Evolutionary conservation across 2,888 invertebrate genomes (phyloP).

Genomic region (Nemoura dubitans): DNA sequence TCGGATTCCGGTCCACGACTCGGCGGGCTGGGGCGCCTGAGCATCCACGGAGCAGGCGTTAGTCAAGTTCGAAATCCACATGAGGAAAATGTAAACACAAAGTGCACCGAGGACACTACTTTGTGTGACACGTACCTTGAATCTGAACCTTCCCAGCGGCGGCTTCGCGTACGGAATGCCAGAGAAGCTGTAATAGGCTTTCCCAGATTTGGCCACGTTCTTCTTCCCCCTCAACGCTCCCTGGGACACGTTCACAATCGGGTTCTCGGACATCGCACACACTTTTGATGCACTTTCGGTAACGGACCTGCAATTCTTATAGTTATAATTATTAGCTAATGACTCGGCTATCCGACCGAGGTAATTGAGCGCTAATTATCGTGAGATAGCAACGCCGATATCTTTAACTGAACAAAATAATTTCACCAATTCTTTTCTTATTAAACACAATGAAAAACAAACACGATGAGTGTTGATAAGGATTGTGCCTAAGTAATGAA

Average conservation of each 20-base stretch:
- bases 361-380: too few relatives aligned
- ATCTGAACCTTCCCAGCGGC: slow-evolving; percentile 35
- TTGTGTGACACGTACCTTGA: slow-evolving; percentile 39
- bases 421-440: too few relatives aligned
- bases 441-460: too few relatives aligned
- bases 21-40: slow-evolving; percentile 59
- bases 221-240: slow-evolving; percentile 38
- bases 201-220: slow-evolving; percentile 1
- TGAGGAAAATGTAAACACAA: not conserved
- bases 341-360: not conserved
- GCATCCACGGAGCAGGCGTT: not conserved
- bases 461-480: too few relatives aligned
- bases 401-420: too few relatives aligned
- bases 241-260: slow-evolving; percentile 39
- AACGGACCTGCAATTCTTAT: too few relatives aligned
- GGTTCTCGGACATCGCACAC: slow-evolving; percentile 24
- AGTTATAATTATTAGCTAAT: not conserved
- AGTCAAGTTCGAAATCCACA: not conserved
- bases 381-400: too few relatives aligned
- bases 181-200: slow-evolving; percentile 38
- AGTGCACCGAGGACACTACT: not conserved
- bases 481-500: too few relatives aligned
- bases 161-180: slow-evolving; percentile 41
- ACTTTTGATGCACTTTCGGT: not conserved
- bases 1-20: slow-evolving; percentile 61